Evolutionary conservation across 2,113 vertebrate species (phyloP), one percentile per base, ranked within the genome.

Genomic region (Origma solitaria): DNA sequence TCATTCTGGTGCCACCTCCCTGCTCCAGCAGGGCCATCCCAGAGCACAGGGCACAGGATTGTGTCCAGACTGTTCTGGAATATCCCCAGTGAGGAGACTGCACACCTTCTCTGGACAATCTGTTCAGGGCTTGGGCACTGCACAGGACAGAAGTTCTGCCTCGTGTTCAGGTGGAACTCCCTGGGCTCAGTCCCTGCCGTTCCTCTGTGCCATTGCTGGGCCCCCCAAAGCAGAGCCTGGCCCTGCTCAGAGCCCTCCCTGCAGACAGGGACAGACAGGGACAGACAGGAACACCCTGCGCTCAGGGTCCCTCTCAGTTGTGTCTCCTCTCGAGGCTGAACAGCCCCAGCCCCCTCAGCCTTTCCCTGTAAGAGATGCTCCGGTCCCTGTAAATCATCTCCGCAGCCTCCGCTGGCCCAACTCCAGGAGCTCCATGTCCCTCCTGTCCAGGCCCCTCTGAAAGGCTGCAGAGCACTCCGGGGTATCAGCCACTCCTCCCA

Each of bases 51-150:
- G 57, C 35, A 49, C 42, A 80, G 57, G 17, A 30, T 10, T 80
- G 35, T 40, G 25, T 31, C 51, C 42, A 42, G 30, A 2, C 0
- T 1, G 2, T 0, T 49, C 31, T 76, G 71, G 30, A 42, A 42
- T 50, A 35, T 57, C 31, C 16, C 3, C 44, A 58, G 6, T 7
- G 35, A 66, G 15, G 35, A 31, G 30, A 49, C 44, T 35, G 21
- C 31, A 31, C 31, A 76, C 2, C 6, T 16, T 35, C 20, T 57
- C 51, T 50, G 35, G 35, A 3, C 25, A 84, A 3, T 42, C 35
- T 65, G 13, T 35, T 75, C 30, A 13, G 6, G 0, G 1, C 35
- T 57, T 0, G 0, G 42, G 8, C 35, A 14, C 70, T 42, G 30
- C 51, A 0, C 61, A 58, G 71, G 20, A 31, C 21, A 18, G 35